These are phyloP conservation scores for Nylanderia fulva DNA, from an alignment of 1,140 invertebrate species.

Conservation along the genomic window DNA sequence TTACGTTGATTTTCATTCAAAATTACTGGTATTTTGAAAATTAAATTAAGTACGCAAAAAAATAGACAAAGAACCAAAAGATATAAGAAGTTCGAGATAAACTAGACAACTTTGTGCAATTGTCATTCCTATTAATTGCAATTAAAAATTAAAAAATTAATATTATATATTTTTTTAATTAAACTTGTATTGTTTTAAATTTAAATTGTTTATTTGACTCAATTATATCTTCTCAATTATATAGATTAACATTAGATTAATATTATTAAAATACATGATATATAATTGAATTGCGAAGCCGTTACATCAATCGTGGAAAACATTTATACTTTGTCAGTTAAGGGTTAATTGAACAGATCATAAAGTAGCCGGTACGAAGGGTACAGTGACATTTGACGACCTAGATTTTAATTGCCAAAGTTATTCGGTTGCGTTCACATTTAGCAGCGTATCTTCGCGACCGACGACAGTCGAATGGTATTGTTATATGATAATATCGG, in stretches of 20 bases:
- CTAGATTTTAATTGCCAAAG: constrained; percentile 64
- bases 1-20: background rate
- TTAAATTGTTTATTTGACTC: too few species aligned
- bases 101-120: too few species aligned
- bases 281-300: background rate
- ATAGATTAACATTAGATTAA: background rate
- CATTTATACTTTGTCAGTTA: background rate
- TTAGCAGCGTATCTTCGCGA: constrained; percentile 28
- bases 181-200: background rate
- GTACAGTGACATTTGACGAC: constrained; percentile 18
- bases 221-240: background rate
- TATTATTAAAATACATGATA: background rate
- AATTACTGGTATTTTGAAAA: constrained; percentile 1
- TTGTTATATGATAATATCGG: constrained; percentile 30
- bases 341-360: constrained; percentile 11
- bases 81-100: background rate
- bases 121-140: background rate
- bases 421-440: constrained; percentile 47
- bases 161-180: too few species aligned
- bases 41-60: constrained; percentile 3
- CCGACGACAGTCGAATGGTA: background rate
- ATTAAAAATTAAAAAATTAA: background rate
- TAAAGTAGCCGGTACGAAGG: background rate
- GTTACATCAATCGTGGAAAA: background rate
- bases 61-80: background rate